Conservation (phyloP, 92 coral and sea anemone species). For the Plumapathes pennacea region DNA sequence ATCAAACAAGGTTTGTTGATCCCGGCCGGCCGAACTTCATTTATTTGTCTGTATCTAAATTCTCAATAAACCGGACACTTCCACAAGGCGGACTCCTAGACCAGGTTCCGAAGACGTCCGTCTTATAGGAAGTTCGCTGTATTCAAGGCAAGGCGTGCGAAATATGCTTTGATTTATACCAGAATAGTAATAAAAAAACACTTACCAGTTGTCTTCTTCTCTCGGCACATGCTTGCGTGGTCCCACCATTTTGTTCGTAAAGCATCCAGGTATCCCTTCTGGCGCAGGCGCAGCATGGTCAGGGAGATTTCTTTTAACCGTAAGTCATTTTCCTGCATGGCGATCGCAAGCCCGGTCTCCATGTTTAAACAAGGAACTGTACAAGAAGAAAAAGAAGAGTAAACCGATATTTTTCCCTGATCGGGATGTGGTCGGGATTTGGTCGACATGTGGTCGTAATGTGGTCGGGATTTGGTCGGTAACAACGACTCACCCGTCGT, state of each 20-base stretch:
- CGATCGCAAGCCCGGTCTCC: conserved; percentile 58
- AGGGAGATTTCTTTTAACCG: conserved; percentile 46
- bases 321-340: conserved; percentile 51
- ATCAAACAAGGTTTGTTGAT: too few relatives aligned
- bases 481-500: conserved; percentile 25
- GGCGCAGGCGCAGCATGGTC: conserved; percentile 58
- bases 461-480: neutral
- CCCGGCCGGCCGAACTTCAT: too few relatives aligned
- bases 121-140: too few relatives aligned
- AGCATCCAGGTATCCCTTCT: conserved; percentile 54
- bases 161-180: too few relatives aligned
- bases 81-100: too few relatives aligned
- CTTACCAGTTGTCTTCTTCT: conserved; percentile 19
- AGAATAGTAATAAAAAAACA: too few relatives aligned
- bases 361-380: conserved; percentile 58
- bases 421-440: neutral
- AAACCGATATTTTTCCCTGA: neutral
- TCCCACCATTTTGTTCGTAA: conserved; percentile 75
- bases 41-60: too few relatives aligned
- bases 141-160: too few relatives aligned
- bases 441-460: too few relatives aligned
- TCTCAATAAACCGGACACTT: too few relatives aligned
- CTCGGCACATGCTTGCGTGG: conserved; percentile 43
- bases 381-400: neutral
- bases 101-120: too few relatives aligned